Evolutionary conservation across 2,888 invertebrate species (phyloP).

Genomic region (Caenorhabditis uteleia): DNA sequence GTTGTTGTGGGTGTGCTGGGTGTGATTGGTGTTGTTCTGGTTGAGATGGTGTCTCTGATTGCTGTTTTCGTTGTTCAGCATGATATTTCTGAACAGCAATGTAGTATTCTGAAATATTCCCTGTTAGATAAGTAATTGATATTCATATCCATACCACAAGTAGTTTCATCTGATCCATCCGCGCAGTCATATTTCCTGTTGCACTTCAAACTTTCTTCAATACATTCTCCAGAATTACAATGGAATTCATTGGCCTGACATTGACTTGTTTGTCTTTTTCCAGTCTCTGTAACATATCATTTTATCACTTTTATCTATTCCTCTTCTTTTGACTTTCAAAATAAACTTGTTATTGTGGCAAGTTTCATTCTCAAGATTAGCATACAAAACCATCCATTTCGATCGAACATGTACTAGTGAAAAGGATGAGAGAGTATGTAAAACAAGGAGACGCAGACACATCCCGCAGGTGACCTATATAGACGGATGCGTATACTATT

Average conservation of each 20-base stretch:
- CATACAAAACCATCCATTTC: constrained; percentile 4
- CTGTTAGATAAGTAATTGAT: background rate
- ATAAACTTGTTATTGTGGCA: no score
- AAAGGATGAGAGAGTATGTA: no score
- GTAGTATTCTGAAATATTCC: constrained; percentile 56
- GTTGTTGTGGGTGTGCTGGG: constrained; percentile 9
- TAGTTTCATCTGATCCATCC: constrained; percentile 62
- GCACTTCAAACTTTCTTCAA: constrained; percentile 81
- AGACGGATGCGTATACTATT: no score
- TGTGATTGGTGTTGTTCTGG: no score
- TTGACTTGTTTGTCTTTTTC: constrained; percentile 61
- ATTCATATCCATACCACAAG: constrained; percentile 54
- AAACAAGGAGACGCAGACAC: no score
- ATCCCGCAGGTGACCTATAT: no score
- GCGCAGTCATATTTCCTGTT: constrained; percentile 74
- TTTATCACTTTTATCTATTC: constrained; percentile 10
- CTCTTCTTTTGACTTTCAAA: no score
- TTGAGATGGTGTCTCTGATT: background rate
- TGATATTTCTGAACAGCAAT: constrained; percentile 49
- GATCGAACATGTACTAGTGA: no score
- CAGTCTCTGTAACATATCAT: constrained; percentile 50
- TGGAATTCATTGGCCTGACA: constrained; percentile 41
- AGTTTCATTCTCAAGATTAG: no score
- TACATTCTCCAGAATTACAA: constrained; percentile 78
- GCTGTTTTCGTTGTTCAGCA: constrained; percentile 9